Conservation (phyloP, 1,140 invertebrate genomes). For the Wasmannia auropunctata region DNA sequence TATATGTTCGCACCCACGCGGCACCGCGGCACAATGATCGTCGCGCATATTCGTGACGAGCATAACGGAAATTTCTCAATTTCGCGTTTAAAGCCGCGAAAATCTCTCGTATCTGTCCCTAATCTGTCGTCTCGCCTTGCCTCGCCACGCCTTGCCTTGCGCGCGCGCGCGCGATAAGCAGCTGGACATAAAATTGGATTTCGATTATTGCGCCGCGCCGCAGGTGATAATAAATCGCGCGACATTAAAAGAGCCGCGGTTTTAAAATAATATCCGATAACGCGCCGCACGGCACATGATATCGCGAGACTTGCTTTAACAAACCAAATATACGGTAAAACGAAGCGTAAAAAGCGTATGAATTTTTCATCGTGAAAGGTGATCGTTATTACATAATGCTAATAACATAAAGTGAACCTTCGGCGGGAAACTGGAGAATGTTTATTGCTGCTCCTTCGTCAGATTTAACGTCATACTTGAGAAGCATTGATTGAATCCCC, state of each 20-base stretch:
- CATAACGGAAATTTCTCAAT: conserved; percentile 37
- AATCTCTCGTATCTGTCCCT: conserved; percentile 21
- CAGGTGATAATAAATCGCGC: conserved; percentile 22
- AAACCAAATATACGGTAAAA: background rate
- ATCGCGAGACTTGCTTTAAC: background rate
- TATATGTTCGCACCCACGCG: conserved; percentile 36
- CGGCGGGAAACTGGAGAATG: background rate
- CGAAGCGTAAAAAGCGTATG: background rate
- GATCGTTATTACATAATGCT: background rate
- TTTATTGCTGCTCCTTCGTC: background rate
- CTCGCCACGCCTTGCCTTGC: background rate
- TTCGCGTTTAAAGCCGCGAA: conserved; percentile 25
- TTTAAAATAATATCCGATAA: background rate
- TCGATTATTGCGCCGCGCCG: background rate
- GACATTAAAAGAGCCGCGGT: background rate
- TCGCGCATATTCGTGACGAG: background rate
- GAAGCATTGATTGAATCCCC: conserved; percentile 35
- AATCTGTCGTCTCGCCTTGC: background rate
- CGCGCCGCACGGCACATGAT: background rate
- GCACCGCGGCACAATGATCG: conserved; percentile 9
- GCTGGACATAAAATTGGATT: background rate
- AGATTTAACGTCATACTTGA: background rate
- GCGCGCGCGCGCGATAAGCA: background rate
- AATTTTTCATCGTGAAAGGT: background rate
- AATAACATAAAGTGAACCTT: background rate